phyloP scores from a whole-genome alignment of 2,888 invertebrate genomes.

The Tiphia femorata region DNA sequence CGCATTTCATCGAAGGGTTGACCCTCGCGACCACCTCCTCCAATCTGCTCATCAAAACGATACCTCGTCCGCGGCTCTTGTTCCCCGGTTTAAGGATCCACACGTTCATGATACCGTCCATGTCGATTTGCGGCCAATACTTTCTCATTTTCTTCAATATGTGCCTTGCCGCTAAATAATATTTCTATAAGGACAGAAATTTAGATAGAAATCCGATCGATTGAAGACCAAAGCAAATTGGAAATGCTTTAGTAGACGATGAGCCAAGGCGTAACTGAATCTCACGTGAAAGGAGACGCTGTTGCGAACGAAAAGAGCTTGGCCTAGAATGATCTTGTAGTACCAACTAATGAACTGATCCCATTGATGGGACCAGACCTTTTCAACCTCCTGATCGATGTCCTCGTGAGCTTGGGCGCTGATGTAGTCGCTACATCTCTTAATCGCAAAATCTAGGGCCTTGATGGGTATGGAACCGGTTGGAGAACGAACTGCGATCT shows the following conservation, averaged over 20 bases:
- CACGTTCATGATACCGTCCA: conserved; percentile 89
- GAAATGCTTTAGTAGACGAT: too few species aligned
- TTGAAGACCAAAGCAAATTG: too few species aligned
- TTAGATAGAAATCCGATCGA: too few species aligned
- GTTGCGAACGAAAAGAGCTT: conserved; percentile 55
- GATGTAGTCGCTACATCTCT: conserved; percentile 83
- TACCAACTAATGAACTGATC: conserved; percentile 83
- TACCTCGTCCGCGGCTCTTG: conserved; percentile 92
- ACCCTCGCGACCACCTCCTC: conserved; percentile 85
- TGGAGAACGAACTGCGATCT: conserved; percentile 71
- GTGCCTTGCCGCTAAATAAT: conserved; percentile 62
- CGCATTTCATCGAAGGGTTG: conserved; percentile 67
- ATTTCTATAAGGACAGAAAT: too few species aligned
- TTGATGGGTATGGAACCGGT: conserved; percentile 81
- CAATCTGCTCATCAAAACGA: conserved; percentile 86
- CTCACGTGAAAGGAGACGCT: conserved; percentile 60
- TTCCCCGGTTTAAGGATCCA: conserved; percentile 98
- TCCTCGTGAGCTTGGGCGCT: conserved; percentile 80
- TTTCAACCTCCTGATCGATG: conserved; percentile 81
- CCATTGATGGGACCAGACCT: conserved; percentile 90
- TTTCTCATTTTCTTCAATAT: conserved; percentile 77
- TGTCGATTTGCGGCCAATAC: conserved; percentile 85
- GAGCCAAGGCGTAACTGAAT: too few species aligned
- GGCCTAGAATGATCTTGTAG: conserved; percentile 72
- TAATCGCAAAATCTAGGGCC: conserved; percentile 85